Evolutionary conservation across 2,888 invertebrate species (phyloP).

Genomic region (Sipunculus nudus): DNA sequence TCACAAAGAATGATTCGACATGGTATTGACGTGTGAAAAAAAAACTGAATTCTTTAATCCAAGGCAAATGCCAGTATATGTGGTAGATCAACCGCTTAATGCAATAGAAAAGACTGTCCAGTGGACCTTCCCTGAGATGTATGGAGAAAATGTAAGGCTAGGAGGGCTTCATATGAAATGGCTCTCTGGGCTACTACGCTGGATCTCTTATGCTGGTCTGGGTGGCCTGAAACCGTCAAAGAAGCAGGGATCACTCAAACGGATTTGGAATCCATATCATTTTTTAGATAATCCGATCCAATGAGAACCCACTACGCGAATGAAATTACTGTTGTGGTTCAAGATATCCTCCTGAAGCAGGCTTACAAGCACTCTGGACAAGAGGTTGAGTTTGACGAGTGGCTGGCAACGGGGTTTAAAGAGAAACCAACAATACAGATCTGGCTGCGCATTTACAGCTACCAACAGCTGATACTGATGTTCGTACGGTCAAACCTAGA

Average conservation of each 20-base stretch:
- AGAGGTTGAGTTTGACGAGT: background rate
- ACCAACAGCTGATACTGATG: no score
- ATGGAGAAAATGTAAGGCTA: background rate
- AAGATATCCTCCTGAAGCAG: constrained; percentile 21
- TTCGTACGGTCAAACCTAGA: constrained; percentile 20
- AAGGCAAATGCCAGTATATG: no score
- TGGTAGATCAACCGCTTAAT: no score
- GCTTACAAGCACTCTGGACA: constrained; percentile 2
- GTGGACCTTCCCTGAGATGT: constrained; percentile 10
- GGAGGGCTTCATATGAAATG: no score
- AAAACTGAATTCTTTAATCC: no score
- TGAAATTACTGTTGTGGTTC: constrained; percentile 18
- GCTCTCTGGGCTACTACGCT: constrained; percentile 29
- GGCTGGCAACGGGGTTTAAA: background rate
- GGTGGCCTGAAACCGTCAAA: constrained; percentile 26
- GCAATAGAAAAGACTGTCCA: no score
- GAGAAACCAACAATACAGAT: constrained; percentile 17
- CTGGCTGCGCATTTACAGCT: constrained; percentile 26
- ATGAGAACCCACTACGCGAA: constrained; percentile 29
- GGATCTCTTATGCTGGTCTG: constrained; percentile 22
- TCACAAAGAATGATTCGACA: no score
- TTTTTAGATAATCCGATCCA: constrained; percentile 22
- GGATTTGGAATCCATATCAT: constrained; percentile 28
- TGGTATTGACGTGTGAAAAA: no score
- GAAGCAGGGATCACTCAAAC: constrained; percentile 25